A percentile compares a stretch with the other conserved stretches of the same genome.
Conservation (phyloP, 2,888 invertebrate genomes). For the Torymus auratus region DNA sequence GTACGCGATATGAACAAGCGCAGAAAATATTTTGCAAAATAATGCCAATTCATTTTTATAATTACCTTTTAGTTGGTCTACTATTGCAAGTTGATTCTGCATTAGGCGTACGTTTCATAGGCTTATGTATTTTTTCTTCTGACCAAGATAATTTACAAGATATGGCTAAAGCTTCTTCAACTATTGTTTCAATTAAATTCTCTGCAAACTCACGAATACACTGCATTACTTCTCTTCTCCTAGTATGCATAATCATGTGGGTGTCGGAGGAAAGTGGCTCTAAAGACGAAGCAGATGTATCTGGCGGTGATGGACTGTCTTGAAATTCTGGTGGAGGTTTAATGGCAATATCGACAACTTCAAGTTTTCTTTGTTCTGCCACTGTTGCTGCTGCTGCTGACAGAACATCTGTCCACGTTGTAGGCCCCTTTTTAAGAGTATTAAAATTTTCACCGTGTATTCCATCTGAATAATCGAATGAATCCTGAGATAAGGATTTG, state of each 20-base stretch:
- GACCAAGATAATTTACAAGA: slow-evolving; percentile 76
- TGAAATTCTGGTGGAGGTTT: slow-evolving; percentile 93
- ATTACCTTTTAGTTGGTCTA: slow-evolving; percentile 50
- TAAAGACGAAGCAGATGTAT: slow-evolving; percentile 71
- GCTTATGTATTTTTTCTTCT: slow-evolving; percentile 68
- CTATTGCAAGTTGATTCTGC: slow-evolving; percentile 55
- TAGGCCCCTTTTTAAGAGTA: slow-evolving; percentile 88
- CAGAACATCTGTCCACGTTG: slow-evolving; percentile 77
- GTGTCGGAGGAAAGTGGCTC: slow-evolving; percentile 69
- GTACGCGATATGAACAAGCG: too few species aligned
- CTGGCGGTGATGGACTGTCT: slow-evolving; percentile 79
- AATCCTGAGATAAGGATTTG: slow-evolving; percentile 87
- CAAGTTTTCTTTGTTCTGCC: slow-evolving; percentile 67
- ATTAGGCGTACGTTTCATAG: slow-evolving; percentile 54
- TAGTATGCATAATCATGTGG: slow-evolving; percentile 54
- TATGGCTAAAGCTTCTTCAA: slow-evolving; percentile 78
- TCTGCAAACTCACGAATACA: slow-evolving; percentile 72
- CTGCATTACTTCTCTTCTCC: slow-evolving; percentile 49
- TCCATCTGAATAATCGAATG: slow-evolving; percentile 86
- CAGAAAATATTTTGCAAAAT: too few species aligned
- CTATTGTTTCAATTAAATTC: slow-evolving; percentile 76
- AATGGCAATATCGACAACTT: slow-evolving; percentile 80
- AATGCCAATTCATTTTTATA: neutral
- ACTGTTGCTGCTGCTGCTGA: slow-evolving; percentile 79
- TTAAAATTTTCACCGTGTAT: slow-evolving; percentile 91